Evolutionary conservation across 2,888 invertebrate species (phyloP), one percentile per base, ranked within the genome.

Genomic region (Myopa testacea): DNA sequence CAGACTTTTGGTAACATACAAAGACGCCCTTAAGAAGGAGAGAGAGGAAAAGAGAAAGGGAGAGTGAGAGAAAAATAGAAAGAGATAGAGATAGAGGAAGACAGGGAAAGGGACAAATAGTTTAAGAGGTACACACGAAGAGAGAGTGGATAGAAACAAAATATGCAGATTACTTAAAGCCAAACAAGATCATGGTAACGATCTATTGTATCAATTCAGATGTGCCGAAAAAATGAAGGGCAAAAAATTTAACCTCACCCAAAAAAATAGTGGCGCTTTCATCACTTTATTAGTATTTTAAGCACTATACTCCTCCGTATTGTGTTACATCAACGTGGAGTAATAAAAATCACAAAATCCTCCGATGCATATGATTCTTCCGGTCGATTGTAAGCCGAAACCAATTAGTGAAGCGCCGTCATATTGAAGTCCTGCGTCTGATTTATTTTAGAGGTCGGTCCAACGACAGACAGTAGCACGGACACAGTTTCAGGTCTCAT

Each of bases 331-430:
- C 26, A 16, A 62, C 40, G 50, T 40, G 5, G 4, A 26, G 65
- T n/a, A 37, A 72, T 55, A 75, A 62, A 60, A 71, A 37, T 37
- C 16, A 55, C 45, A 26, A 40, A 5, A 71, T 14, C 79, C 79
- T 79, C 79, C 81, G 81, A 81, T 80, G 82, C 81, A 80, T 82
- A 81, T 82, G 82, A 82, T 81, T 81, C 81, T 82, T 82, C 82
- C 82, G 82, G 81, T 76, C 78, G 78, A 75, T 78, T 75, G 82
- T 78, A 82, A 82, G 62, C 77, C 72, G 68, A 82, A 82, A 82
- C 82, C 82, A 82, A 82, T 82, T 81, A 82, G 78, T 78, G 79
- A 77, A 81, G 73, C 63, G 62, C 45, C 63, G 45, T 62, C 26
- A 73, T 14, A 45, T 10, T 71, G 16, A 60, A 60, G 26, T 26